Base-by-base conservation (phyloP, 2,888 invertebrate genomes). In the Acanthococcus lagerstroemiae region DNA sequence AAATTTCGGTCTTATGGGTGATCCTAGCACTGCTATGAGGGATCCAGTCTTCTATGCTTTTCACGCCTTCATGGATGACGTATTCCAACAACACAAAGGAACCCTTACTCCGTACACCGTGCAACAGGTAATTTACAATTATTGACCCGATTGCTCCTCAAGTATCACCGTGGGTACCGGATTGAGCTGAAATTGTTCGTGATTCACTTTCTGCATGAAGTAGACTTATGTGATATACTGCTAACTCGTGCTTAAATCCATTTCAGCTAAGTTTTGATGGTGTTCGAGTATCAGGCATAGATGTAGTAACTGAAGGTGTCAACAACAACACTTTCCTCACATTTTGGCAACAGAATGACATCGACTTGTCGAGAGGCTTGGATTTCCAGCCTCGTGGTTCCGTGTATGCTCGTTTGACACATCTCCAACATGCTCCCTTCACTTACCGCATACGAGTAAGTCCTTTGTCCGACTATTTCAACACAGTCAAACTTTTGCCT, bases 21-120 rank as follows among this genome's bases (percentile, higher is more conserved):
- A 90, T 73, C 83, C 87, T 0, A 83, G 88, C 0, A 90, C 90
- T 0, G 88, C 90, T 0, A 90, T 91, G 90, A 80, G 91, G 1
- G 92, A 92, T 77, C 90, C 91, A 0, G 77, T 87, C 19, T 91
- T 91, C 80, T 91, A 90, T 78, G 84, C 88, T 74, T 90, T 87
- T 88, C 91, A 92, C 73, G 81, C 86, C 0, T 86, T 83, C 74
- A 79, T 90, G 24, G 88, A 91, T 72, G 85, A 88, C 71, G 77
- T 91, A 27, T 90, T 90, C 80, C 81, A 83, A 71, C 80, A 84
- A 69, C 84, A 85, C 76, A 91, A 91, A 76, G 78, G 79, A 68
- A 84, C 83, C 15, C 77, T 91, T 25, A 78, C 84, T 0, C 80
- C 84, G 2, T 91, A 91, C 74, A 78, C 77, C 0, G 72, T 73